phyloP scores from a whole-genome alignment of 2,888 invertebrate genomes.

The Timema cristinae region DNA sequence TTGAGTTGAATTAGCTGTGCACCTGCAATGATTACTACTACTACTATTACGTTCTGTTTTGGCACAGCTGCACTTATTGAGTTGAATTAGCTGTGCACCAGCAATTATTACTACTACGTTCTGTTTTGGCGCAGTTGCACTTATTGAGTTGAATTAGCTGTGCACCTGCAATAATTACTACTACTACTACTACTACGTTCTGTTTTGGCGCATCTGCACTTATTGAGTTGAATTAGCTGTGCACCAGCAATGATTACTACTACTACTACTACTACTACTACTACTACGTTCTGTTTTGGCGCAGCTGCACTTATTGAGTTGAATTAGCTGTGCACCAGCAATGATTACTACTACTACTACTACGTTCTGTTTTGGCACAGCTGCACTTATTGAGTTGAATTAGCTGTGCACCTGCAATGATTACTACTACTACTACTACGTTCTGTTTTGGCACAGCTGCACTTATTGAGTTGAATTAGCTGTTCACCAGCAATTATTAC shows the following conservation, averaged over 20 bases:
- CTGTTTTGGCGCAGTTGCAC: neutral
- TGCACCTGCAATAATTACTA: neutral
- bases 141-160: neutral
- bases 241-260: neutral
- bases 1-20: neutral
- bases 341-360: neutral
- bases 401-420: neutral
- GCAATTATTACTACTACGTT: neutral
- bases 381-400: neutral
- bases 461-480: neutral
- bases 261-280: too few relatives aligned
- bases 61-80: neutral
- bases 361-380: neutral
- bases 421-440: neutral
- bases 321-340: neutral
- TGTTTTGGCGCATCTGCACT: neutral
- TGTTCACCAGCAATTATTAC: neutral
- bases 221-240: neutral
- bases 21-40: neutral
- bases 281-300: neutral
- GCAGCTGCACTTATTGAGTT: neutral
- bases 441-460: neutral
- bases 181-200: neutral
- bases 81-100: neutral
- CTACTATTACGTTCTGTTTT: neutral